phyloP scores from a whole-genome alignment of 2,797 vertebrate genomes.

The Rhincodon typus region DNA sequence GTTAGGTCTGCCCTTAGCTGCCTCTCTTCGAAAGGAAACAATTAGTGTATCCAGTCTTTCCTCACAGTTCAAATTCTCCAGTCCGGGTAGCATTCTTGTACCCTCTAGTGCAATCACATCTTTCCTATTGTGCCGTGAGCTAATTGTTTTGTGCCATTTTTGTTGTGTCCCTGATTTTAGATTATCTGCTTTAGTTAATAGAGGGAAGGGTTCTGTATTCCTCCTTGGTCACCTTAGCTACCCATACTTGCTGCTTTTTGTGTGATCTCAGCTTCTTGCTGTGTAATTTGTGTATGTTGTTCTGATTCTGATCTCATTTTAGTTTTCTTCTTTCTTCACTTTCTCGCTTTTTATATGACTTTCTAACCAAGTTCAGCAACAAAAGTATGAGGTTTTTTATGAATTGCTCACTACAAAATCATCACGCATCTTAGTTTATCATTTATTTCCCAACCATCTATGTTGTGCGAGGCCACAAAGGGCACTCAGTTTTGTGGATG shows the following conservation, averaged over 20 bases:
- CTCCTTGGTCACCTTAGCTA: too few species aligned
- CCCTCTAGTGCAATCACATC: too few species aligned
- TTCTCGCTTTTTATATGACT: neutral
- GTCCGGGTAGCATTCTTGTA: too few species aligned
- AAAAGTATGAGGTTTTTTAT: neutral
- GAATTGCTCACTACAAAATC: neutral
- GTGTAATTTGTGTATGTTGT: neutral
- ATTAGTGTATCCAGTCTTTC: too few species aligned
- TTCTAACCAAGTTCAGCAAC: neutral
- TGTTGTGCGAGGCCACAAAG: neutral
- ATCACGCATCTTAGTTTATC: neutral
- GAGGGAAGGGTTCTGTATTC: too few species aligned
- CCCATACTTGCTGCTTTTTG: neutral
- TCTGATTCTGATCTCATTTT: neutral
- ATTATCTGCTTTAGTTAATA: too few species aligned
- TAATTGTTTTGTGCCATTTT: too few species aligned
- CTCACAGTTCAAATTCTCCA: too few species aligned
- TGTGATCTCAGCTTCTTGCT: neutral
- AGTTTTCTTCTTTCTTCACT: neutral
- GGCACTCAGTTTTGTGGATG: neutral
- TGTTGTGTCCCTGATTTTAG: too few species aligned
- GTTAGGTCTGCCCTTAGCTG: too few species aligned
- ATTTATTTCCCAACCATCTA: neutral
- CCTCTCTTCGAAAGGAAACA: too few species aligned
- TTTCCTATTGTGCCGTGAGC: too few species aligned